Conservation (phyloP, 2,797 vertebrate genomes). For the Psittacula derbiana region DNA sequence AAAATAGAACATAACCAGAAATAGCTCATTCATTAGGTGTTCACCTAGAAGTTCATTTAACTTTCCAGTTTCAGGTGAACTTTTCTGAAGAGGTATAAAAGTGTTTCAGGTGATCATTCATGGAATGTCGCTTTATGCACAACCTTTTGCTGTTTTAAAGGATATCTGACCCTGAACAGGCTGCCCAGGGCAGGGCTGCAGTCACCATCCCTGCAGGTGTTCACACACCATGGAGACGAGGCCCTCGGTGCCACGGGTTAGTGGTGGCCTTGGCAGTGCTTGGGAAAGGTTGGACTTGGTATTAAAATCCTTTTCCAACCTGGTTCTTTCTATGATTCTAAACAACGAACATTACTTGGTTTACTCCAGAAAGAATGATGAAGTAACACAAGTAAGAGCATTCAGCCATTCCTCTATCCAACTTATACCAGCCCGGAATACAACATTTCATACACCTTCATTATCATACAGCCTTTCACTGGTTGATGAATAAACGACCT, state of each 20-base stretch:
- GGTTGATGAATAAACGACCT: not conserved
- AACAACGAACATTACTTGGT: not conserved
- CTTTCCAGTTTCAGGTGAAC: not conserved
- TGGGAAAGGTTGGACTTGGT: not conserved
- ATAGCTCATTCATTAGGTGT: rapidly evolving
- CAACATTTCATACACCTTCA: not conserved
- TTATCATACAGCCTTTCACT: not conserved
- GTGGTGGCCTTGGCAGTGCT: not conserved
- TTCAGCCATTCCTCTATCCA: not conserved
- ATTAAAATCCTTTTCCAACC: not conserved
- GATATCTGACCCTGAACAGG: not conserved
- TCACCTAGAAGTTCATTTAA: not conserved
- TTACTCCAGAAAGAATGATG: not conserved
- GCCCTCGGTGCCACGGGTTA: not conserved
- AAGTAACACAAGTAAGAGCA: not conserved
- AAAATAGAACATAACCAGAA: not conserved
- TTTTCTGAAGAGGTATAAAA: not conserved
- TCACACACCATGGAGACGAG: not conserved
- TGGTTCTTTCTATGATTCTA: not conserved
- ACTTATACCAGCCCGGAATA: not conserved
- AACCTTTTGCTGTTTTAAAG: not conserved
- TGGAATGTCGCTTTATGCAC: not conserved
- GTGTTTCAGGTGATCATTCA: not conserved
- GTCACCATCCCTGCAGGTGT: not conserved
- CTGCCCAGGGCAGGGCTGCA: not conserved